Percentiles rank a stretch among this genome's conserved stretches.
Evolutionary conservation across 1,140 invertebrate species (phyloP).

Genomic region (Drosophila sp.): DNA sequence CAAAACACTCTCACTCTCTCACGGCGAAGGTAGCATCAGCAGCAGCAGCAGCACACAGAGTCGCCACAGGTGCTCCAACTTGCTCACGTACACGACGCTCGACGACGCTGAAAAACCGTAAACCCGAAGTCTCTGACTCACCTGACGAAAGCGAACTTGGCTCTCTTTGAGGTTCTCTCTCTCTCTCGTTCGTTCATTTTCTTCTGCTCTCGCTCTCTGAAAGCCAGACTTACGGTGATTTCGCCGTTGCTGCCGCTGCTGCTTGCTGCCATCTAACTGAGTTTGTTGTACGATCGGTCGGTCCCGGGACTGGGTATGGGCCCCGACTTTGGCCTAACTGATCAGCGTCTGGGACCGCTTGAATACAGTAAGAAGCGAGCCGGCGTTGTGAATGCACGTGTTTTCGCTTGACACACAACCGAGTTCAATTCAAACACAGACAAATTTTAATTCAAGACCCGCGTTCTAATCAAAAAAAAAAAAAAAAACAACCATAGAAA

Average conservation of each 20-base stretch:
- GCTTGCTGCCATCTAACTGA: constrained; percentile 59
- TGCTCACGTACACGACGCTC: constrained; percentile 11
- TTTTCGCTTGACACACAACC: constrained; percentile 63
- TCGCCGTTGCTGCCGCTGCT: constrained; percentile 29
- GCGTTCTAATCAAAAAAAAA: constrained; percentile 15
- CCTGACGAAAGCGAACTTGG: constrained; percentile 70
- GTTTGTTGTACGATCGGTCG: constrained; percentile 52
- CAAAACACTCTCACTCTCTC: constrained; percentile 79
- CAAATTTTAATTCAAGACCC: constrained; percentile 24
- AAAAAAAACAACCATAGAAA: constrained; percentile 20
- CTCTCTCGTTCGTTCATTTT: too few relatives aligned
- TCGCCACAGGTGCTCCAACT: constrained; percentile 43
- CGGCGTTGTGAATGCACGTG: constrained; percentile 83
- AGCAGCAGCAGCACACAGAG: neutral
- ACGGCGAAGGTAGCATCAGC: constrained; percentile 9
- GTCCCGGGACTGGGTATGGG: neutral
- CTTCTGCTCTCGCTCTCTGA: neutral
- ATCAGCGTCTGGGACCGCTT: constrained; percentile 69
- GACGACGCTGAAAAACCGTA: constrained; percentile 1
- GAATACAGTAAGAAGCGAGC: constrained; percentile 83
- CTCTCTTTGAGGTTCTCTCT: constrained; percentile 13
- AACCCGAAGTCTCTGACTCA: constrained; percentile 50
- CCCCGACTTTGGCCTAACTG: constrained; percentile 82
- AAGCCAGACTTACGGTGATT: constrained; percentile 73
- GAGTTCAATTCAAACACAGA: constrained; percentile 22